Evolutionary conservation across 2,888 invertebrate genomes (phyloP), one percentile per base, ranked within the genome.

Genomic region (Machimus atricapillus): DNA sequence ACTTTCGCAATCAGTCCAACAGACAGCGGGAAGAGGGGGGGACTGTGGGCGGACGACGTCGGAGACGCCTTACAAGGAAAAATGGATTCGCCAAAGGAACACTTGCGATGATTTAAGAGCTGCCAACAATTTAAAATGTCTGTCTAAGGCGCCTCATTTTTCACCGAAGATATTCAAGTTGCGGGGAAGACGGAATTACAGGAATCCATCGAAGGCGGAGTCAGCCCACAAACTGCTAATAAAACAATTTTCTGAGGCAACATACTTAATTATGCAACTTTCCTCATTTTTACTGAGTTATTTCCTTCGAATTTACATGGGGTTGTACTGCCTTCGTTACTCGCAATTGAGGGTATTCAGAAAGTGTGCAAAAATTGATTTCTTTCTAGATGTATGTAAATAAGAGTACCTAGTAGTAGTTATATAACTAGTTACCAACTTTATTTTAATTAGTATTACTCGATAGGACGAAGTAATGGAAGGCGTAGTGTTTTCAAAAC

Each of bases 91-190:
- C 82, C 82, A 66, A 82, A 82, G 82, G 66, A 82, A 82, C 82
- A 82, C 82, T 82, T 82, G 82, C 82, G 82, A 82, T 82, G 82
- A 82, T 82, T 82, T 82, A 82, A 58, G 82, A 82, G 82, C 82
- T 82, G 82, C 82, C 82, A 82, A 82, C 82, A 82, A 82, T 82
- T 82, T 82, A 82, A 82, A 82, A 66, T 82, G 82, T 82, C 82
- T 82, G 82, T 52, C 82, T 82, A 82, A 82, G 82, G 82, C 82
- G 82, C 58, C 82, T 82, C 82, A 82, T 82, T 82, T 82, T 82
- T 82, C 82, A 82, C 58, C 52, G n/a, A 46, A 79, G 52, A 52
- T 52, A 52, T 79, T 79, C 52, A 56, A 31, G 27, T 56, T 66
- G 19, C 23, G 23, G 66, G 66, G 23, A 27, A 66, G 1, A 9